phyloP scores from a whole-genome alignment of 2,797 vertebrate species.

The Botia kubotai region DNA sequence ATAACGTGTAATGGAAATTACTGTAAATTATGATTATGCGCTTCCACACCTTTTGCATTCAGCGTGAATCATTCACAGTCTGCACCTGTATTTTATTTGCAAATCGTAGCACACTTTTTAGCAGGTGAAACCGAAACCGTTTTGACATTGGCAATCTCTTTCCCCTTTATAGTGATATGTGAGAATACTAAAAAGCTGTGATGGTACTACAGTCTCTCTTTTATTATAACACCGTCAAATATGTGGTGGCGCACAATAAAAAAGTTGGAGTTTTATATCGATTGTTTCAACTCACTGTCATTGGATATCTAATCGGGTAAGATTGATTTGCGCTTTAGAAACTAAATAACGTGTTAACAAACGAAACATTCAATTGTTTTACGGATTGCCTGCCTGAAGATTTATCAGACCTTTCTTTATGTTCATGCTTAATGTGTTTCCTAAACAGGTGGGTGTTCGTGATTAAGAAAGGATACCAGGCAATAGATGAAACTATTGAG shows the following conservation, averaged over 20 bases:
- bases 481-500: slow-evolving; percentile 84
- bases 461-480: slow-evolving; percentile 91
- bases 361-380: neutral
- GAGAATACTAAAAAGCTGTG: neutral
- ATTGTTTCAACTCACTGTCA: neutral
- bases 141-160: neutral
- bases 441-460: slow-evolving; percentile 90
- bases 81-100: neutral
- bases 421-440: slow-evolving; percentile 4
- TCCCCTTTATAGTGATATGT: neutral
- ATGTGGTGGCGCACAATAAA: neutral
- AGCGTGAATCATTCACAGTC: neutral
- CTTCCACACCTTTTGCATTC: neutral
- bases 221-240: neutral
- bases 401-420: neutral
- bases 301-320: slow-evolving; percentile 12
- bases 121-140: neutral
- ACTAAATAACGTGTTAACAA: neutral
- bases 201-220: neutral
- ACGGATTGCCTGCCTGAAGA: neutral
- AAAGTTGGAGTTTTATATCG: neutral
- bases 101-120: neutral
- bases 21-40: too few relatives aligned
- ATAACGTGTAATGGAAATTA: too few relatives aligned
- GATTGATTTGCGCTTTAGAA: neutral